Percentiles rank a stretch among this genome's conserved stretches.
Conservation (phyloP, 2,888 invertebrate species). For the Hyppa rectilinea region DNA sequence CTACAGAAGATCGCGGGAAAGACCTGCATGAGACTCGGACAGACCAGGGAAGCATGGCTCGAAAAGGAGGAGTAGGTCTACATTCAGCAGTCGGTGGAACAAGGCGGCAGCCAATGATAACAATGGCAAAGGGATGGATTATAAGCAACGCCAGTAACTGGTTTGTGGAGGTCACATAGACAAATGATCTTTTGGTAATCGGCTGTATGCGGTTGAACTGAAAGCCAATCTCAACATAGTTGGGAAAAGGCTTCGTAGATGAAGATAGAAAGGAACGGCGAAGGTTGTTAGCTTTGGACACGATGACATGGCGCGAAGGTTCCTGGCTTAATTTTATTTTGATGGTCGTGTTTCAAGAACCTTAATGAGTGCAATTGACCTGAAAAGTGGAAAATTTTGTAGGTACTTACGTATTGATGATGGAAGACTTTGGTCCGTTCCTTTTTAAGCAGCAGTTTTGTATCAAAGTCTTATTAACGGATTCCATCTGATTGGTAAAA, state of each 20-base stretch:
- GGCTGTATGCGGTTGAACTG: background rate
- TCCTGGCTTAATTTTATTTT: background rate
- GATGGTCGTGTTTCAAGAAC: background rate
- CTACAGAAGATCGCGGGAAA: background rate
- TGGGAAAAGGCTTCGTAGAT: too few species aligned
- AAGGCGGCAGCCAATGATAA: background rate
- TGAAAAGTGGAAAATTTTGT: background rate
- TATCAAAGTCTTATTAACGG: background rate
- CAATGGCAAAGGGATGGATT: background rate
- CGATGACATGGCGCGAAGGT: too few species aligned
- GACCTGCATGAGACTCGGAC: background rate
- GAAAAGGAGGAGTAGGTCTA: background rate
- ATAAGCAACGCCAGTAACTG: background rate
- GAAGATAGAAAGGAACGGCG: background rate
- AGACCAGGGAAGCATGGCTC: background rate
- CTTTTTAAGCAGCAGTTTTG: background rate
- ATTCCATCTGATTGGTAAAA: background rate
- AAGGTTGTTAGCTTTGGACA: background rate
- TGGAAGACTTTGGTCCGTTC: background rate
- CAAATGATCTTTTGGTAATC: background rate
- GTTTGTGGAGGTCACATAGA: background rate
- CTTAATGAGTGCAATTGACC: background rate
- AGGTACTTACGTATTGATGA: background rate
- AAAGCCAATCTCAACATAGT: background rate
- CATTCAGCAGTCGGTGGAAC: background rate